Base-by-base conservation (phyloP, 2,888 invertebrate species). In the Criorhina ranunculi region DNA sequence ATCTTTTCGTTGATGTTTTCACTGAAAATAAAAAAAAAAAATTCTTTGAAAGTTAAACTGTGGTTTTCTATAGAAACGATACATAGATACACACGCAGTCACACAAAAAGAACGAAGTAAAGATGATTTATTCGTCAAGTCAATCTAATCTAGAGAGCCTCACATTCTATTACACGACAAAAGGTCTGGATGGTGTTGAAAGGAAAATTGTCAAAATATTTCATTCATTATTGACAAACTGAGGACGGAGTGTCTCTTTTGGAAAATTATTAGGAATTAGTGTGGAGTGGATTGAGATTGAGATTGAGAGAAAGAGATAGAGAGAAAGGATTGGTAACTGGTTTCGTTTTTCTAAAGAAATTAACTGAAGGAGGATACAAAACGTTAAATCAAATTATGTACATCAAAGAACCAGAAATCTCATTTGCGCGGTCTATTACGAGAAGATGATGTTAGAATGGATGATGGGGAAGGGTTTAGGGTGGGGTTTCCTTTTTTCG, bases 61-160 rank as follows among this genome's bases (percentile, higher is more conserved):
- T 11, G 59, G 70, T 15, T 59, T 70, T 59, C 49, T 9, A n/a
- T 49, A 37, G 59, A 35, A 49, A 70, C 37, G 11, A 31, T 12
- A 19, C 7, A 5, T 9, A 3, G 0, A 6, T 37, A 24, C 42
- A n/a, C 12, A 51, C 24, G 15, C 37, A n/a, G 46, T 24, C 12
- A 42, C 9, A 31, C 12, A 44, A 0, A 44, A 2, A 9, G 8
- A 8, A 15, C 2, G 2, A 37, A 15, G 42, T n/a, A n/a, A n/a
- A 15, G 9, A 37, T 59, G 59, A 49, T 59, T 70, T 70, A 60
- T 70, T 59, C 70, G 29, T 40, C 59, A 59, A 17, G 24, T 70
- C 44, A 33, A 46, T 42, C 40, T 53, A 67, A 67, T 51, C 51
- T 3, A 64, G 35, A 40, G 24, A n/a, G n/a, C n/a, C n/a, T 12